Base-by-base conservation (phyloP, 2,797 vertebrate species). In the Trachurus trachurus region DNA sequence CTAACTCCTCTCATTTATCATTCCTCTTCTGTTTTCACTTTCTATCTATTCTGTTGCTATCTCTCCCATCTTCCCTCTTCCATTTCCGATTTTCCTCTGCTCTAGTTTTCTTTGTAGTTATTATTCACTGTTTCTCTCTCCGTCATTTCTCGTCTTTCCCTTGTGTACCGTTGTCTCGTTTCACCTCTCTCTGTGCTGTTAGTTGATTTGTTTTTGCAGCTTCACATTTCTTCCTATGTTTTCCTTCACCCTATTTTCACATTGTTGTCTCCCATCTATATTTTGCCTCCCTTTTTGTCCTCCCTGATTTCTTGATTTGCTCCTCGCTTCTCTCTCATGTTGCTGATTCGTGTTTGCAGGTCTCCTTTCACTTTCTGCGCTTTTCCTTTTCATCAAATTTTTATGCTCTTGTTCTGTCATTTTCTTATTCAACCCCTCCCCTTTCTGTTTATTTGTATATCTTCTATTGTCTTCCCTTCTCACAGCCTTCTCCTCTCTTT, bases 131-230 rank as follows among this genome's bases (percentile, higher is more conserved):
- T 78, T 64, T 68, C 56, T 77, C 74, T 67, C 73, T 57, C 67
- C 22, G 66, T 78, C 71, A 61, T 81, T 71, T 81, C 77, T 77
- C 84, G 68, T 77, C 60, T 47, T 22, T 70, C 44, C 69, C 66
- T 19, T 9, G 21, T 84, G 66, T 47, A 54, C 70, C 73, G 37
- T 58, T 71, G 37, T 80, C 77, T 78, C 67, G 1, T 52, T 9
- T 34, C 34, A 0, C 71, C 78, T 67, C 74, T 73, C 66, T 52
- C 65, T 65, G 44, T 42, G 54, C 75, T 65, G 16, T 74, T 66
- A 69, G 53, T 80, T 82, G 81, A 84, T 89, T 86, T 86, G 75
- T 83, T 91, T 87, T 78, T 66, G 76, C 77, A n/a, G 79, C 78
- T 81, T 81, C 77, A 87, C 66, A 72, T 86, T 87, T 86, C 81